phyloP scores from a whole-genome alignment of 2,888 invertebrate genomes.

The Clistopyga incitator region DNA sequence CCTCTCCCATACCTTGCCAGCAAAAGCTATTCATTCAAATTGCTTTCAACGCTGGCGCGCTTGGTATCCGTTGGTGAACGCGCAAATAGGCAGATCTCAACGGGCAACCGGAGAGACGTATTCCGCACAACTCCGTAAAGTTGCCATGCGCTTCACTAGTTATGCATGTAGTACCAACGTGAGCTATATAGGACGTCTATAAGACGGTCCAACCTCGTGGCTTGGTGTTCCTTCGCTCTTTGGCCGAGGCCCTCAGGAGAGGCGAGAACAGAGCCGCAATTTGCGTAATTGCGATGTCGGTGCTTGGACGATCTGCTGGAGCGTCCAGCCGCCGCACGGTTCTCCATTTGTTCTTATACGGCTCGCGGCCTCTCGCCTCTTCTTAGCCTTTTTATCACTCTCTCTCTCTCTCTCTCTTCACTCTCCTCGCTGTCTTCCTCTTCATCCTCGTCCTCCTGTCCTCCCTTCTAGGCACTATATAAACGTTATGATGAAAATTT shows the following conservation, averaged over 20 bases:
- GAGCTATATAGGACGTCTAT: slow-evolving; percentile 12
- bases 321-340: slow-evolving; percentile 49
- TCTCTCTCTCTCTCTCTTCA: not conserved
- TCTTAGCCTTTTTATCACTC: not conserved
- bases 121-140: slow-evolving; percentile 10
- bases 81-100: slow-evolving; percentile 21
- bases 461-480: slow-evolving; percentile 57
- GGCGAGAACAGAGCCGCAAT: slow-evolving; percentile 82
- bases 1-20: slow-evolving; percentile 8
- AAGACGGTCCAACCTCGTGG: slow-evolving; percentile 16
- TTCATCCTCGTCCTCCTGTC: slow-evolving; percentile 21
- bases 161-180: slow-evolving; percentile 22
- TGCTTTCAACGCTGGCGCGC: slow-evolving; percentile 46
- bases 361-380: slow-evolving; percentile 26
- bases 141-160: slow-evolving; percentile 10
- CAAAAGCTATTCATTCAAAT: slow-evolving; percentile 55
- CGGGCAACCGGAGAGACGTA: slow-evolving; percentile 17
- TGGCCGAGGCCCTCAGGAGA: slow-evolving; percentile 74
- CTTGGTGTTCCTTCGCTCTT: slow-evolving; percentile 42
- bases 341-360: slow-evolving; percentile 42
- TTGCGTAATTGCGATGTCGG: slow-evolving; percentile 82
- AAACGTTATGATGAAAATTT: slow-evolving; percentile 71
- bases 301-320: slow-evolving; percentile 70
- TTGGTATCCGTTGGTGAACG: slow-evolving; percentile 4
- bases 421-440: not conserved